phyloP scores from a whole-genome alignment of 2,797 vertebrate species.

The Cheracebus regulus region DNA sequence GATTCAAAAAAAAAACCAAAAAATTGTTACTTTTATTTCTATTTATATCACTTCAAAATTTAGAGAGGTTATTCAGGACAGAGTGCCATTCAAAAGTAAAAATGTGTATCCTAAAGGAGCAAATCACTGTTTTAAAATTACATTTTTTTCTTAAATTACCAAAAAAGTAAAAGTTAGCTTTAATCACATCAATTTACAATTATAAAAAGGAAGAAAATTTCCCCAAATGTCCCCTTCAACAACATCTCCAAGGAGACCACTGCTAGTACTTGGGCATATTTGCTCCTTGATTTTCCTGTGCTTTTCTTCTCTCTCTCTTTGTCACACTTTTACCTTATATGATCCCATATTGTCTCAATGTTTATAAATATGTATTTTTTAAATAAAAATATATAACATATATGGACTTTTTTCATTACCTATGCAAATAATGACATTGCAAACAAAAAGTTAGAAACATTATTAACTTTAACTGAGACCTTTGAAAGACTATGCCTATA shows the following conservation, averaged over 20 bases:
- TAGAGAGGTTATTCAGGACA: neutral
- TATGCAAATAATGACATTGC: neutral
- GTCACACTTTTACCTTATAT: neutral
- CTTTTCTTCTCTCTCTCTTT: neutral
- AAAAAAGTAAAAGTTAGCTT: neutral
- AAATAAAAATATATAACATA: neutral
- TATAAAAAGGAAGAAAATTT: neutral
- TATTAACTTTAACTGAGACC: neutral
- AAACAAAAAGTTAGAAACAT: neutral
- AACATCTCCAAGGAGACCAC: neutral
- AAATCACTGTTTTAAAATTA: neutral
- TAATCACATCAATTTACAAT: neutral
- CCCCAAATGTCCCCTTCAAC: neutral
- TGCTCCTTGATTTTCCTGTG: neutral
- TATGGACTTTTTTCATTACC: neutral
- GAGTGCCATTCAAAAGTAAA: neutral
- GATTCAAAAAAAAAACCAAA: neutral
- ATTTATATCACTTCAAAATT: slow-evolving; percentile 24
- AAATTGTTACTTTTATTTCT: neutral
- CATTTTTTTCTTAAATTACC: neutral
- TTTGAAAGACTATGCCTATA: neutral
- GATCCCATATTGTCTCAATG: neutral
- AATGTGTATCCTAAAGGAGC: neutral
- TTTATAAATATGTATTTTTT: neutral
- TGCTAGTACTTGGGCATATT: neutral